phyloP scores from a whole-genome alignment of 2,888 invertebrate genomes.

The Aphidoletes aphidimyza region DNA sequence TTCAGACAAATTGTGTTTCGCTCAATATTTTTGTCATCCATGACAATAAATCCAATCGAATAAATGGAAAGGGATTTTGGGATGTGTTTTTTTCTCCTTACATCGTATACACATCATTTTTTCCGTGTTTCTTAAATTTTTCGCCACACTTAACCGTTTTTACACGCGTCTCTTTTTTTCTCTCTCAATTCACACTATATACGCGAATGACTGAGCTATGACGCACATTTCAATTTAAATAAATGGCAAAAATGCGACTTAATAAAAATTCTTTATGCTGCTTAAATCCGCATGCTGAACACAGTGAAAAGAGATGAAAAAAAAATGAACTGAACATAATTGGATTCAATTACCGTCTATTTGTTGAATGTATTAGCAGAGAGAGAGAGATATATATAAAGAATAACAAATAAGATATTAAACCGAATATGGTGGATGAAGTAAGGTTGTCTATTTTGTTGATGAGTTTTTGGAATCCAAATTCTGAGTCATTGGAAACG shows the following conservation, averaged over 20 bases:
- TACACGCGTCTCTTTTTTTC: constrained; percentile 29
- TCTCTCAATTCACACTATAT: neutral
- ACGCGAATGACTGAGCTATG: neutral
- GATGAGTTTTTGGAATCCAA: too few species aligned
- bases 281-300: neutral
- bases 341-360: neutral
- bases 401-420: neutral
- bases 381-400: neutral
- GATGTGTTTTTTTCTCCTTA: neutral
- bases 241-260: neutral
- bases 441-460: too few species aligned
- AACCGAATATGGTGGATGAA: too few species aligned
- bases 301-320: neutral
- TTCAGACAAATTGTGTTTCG: too few species aligned
- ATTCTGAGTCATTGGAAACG: too few species aligned
- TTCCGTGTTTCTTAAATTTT: neutral
- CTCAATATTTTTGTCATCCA: too few species aligned
- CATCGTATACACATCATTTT: too few species aligned
- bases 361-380: neutral
- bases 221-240: constrained; percentile 39
- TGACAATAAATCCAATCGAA: too few species aligned
- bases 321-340: neutral
- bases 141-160: neutral
- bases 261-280: neutral
- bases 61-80: too few species aligned